Base-by-base conservation (phyloP, 2,888 invertebrate species). In the Pristionchus entomophagus region DNA sequence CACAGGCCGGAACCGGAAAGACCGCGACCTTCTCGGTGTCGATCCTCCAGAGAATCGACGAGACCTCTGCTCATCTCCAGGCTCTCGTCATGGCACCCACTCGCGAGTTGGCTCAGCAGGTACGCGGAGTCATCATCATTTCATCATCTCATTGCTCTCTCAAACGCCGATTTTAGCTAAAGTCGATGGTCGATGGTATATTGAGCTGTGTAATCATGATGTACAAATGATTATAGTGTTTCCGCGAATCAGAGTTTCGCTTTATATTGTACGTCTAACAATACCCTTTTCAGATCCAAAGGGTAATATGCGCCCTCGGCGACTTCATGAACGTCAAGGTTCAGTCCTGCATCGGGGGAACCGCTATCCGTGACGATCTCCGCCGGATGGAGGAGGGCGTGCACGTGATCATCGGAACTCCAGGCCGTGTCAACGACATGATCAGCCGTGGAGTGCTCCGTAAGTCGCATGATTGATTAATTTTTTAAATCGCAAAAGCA, bases 21-120 rank as follows among this genome's bases (percentile, higher is more conserved):
- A 99, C 99, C 85, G 99, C 99, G 89, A 99, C 99, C 49, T 99
- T 99, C 95, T 97, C 98, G 86, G 97, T 99, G 95, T 97, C 98
- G 87, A 98, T 99, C 94, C 95, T 99, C 89, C 98, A 99, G 95
- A 97, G 97, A 95, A 97, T 99, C 94, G 97, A 99, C 94, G 96
- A 97, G 87, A 95, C 95, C 91, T 94, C 96, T 91, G 96, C 96
- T 92, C 97, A 97, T 94, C 97, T 98, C 94, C 99, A 99, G 95
- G 99, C 99, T 80, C 95, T 99, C 90, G 98, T 99, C 93, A 95
- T 99, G 95, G 99, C 99, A 84, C 99, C 99, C 83, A 99, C 99
- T 89, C 95, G 97, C 90, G 96, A 96, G 93, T 95, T 96, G 94
- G 96, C 96, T 87, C 96, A 96, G 93, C 96, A 96, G 95, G 96